Evolutionary conservation across 2,797 vertebrate genomes (phyloP).

Genomic region (Characodon lateralis): DNA sequence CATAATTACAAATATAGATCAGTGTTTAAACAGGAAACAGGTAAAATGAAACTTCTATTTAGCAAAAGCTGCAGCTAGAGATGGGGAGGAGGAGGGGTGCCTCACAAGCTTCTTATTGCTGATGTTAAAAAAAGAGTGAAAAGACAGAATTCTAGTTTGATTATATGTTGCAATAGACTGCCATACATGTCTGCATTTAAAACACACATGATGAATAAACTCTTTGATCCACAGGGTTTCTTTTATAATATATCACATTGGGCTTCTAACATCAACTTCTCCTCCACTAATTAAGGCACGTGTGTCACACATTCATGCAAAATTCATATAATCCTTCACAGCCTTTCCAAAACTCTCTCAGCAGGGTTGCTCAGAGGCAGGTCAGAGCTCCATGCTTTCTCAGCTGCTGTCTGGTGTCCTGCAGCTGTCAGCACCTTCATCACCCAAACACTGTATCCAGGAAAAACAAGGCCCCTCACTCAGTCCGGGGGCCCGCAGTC

Average conservation of each 20-base stretch:
- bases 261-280: slow-evolving; percentile 4
- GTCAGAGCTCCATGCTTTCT: slow-evolving; percentile 62
- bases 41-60: no score
- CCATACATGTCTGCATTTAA: neutral
- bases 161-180: neutral
- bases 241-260: neutral
- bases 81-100: no score
- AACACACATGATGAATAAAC: slow-evolving; percentile 1
- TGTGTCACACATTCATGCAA: slow-evolving; percentile 44
- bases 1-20: no score
- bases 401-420: slow-evolving; percentile 73
- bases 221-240: neutral
- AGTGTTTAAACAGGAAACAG: no score
- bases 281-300: neutral
- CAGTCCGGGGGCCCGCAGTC: slow-evolving; percentile 26
- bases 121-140: no score
- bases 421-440: slow-evolving; percentile 70
- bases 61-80: no score
- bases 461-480: slow-evolving; percentile 26
- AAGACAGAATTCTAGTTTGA: neutral
- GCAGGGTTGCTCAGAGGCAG: slow-evolving; percentile 47
- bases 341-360: slow-evolving; percentile 49
- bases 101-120: no score
- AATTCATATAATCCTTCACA: slow-evolving; percentile 44
- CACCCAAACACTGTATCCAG: slow-evolving; percentile 40